Evolutionary conservation across 2,888 invertebrate species (phyloP), one percentile per base, ranked within the genome.

Genomic region (Chaetogeoica ovagalla): DNA sequence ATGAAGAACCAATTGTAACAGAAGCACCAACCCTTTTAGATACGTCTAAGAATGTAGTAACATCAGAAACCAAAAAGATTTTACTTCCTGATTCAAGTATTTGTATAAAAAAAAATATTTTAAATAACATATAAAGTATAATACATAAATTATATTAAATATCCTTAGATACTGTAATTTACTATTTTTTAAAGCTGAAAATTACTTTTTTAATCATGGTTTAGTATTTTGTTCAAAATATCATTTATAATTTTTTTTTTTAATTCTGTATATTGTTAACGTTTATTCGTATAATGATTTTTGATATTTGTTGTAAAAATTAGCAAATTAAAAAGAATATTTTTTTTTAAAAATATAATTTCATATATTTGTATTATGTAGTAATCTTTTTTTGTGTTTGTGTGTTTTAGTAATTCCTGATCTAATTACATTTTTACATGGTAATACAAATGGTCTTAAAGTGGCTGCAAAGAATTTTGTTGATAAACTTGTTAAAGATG

Each of bases 381-480:
- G n/a, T 37, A 15, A 69, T 39, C 13, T 15, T 17, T 9, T 48
- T 48, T 48, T 77, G 30, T 30, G 4, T 82, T 62, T 82, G 5
- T n/a, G 21, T 73, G n/a, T 75, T 81, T 69, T 71, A 84, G 88
- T 87, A n/a, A 85, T 88, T 83, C 86, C 87, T 21, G 85, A 86
- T 72, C 84, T 88, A 48, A 87, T 88, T 55, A 85, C 84, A 48
- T 84, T 88, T 17, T 84, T 88, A 23, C 88, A 88, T 84, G 88
- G 88, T 13, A 88, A 87, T 83, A 82, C 83, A 2, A 84, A 84
- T 81, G 85, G 86, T n/a, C 84, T 86, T 13, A 84, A 85, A 63
- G 85, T 86, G 71, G 83, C 88, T 52, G 84, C 86, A 13, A 84
- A 85, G 65, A 88, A 88, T 83, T 88, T 88, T 83, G 83, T 85